These are phyloP conservation scores for Volucella inflata DNA, from an alignment of 2,888 invertebrate species.

Conservation along the genomic window DNA sequence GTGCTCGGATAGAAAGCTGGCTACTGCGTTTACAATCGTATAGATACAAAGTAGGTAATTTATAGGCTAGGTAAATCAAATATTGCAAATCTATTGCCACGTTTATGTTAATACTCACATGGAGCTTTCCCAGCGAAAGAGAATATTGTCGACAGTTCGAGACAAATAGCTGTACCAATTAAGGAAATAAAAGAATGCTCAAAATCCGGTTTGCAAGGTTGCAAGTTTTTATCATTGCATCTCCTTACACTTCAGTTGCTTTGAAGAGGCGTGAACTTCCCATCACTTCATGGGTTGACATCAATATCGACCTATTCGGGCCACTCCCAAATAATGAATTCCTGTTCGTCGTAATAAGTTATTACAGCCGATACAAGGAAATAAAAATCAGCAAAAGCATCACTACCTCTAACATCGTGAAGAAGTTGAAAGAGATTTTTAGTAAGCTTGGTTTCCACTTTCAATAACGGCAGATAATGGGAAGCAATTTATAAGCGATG, in stretches of 20 bases:
- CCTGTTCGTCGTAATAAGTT: conserved; percentile 62
- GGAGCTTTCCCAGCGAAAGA: neutral
- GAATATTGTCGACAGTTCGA: conserved; percentile 31
- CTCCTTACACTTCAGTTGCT: conserved; percentile 29
- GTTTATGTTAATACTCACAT: conserved; percentile 34
- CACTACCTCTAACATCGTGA: too few relatives aligned
- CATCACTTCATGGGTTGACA: conserved; percentile 45
- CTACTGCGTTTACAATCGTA: conserved; percentile 76
- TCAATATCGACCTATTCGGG: conserved; percentile 50
- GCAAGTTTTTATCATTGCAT: conserved; percentile 54
- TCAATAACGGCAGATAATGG: too few relatives aligned
- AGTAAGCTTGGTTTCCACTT: too few relatives aligned
- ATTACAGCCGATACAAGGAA: conserved; percentile 61
- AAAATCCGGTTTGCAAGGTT: conserved; percentile 35
- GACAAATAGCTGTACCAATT: conserved; percentile 26
- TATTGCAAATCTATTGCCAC: conserved; percentile 78
- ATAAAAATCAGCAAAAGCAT: conserved; percentile 47
- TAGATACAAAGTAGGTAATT: conserved; percentile 72
- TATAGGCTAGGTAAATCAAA: conserved; percentile 76
- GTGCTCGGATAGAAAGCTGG: conserved; percentile 78
- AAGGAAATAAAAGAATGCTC: conserved; percentile 19
- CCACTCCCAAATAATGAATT: conserved; percentile 61
- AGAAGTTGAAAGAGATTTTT: too few relatives aligned
- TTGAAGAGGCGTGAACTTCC: conserved; percentile 52
- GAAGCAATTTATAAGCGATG: too few relatives aligned